Evolutionary conservation across 2,797 vertebrate genomes (phyloP).

Genomic region (Sparidentex hasta): DNA sequence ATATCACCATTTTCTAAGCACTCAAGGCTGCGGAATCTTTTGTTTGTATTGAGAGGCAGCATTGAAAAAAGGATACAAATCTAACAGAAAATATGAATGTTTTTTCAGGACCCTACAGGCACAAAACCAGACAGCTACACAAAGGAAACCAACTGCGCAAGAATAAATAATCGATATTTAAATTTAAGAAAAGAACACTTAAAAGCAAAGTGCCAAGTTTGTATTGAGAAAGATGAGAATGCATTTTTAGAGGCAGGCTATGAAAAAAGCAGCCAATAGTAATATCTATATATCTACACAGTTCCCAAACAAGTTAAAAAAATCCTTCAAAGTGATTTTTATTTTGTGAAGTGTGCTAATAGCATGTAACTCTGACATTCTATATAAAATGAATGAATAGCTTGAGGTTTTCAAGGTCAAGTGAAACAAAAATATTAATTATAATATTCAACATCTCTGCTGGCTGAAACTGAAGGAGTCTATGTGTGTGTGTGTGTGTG

Average conservation of each 20-base stretch:
- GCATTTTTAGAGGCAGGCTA: not conserved
- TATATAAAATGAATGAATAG: no score
- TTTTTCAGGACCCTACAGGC: constrained; percentile 17
- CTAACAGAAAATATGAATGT: constrained; percentile 14
- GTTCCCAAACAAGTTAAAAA: no score
- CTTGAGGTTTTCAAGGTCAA: not conserved
- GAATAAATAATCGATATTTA: constrained; percentile 8
- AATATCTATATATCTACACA: no score
- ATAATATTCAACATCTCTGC: not conserved
- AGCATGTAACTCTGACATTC: not conserved
- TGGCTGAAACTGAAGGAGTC: not conserved
- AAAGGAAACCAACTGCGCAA: not conserved
- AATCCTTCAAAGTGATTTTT: no score
- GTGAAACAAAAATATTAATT: no score
- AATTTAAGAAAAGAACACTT: not conserved
- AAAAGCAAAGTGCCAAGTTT: not conserved
- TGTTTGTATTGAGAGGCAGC: constrained; percentile 43
- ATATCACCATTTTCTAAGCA: constrained; percentile 52
- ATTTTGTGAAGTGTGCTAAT: no score
- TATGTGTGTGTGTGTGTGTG: no score
- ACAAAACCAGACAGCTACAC: constrained; percentile 3
- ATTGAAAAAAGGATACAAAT: constrained; percentile 35
- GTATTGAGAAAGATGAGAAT: not conserved
- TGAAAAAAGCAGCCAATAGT: no score
- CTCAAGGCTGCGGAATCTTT: constrained; percentile 58